Base-by-base conservation (phyloP, 1,140 invertebrate genomes). In the Venustaconcha ellipsiformis region DNA sequence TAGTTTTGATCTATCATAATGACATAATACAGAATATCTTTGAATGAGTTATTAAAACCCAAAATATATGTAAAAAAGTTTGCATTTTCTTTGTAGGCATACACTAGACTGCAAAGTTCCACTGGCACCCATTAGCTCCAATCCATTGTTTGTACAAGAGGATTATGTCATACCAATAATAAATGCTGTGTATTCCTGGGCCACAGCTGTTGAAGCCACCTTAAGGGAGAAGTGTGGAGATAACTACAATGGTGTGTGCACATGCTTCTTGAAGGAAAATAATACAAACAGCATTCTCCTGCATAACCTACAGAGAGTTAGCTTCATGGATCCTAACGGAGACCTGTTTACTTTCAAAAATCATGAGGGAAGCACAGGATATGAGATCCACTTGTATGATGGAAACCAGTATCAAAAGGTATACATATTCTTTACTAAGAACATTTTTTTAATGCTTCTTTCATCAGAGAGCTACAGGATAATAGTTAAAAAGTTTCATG, bases 171-270 rank as follows among this genome's bases (percentile, higher is more conserved):
- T 84, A 14, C 79, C 85, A 13, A 86, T 82, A 13, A 86, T 89
- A 17, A 84, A 88, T 67, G 85, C 86, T 14, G 86, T 89, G 0
- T 88, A 85, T 64, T 76, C 86, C 55, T 76, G 83, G 23, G 82
- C 79, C 14, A 76, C 71, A 18, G 86, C 83, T 15, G 74, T 85
- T 14, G 74, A 88, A 60, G 70, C 65, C 1, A 85, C 85, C 2
- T 73, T 88, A 1, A 79, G 75, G 20, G 78, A 85, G 18, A 78
- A 82, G 63, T 88, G 87, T 81, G 86, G 84, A 0, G 17, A 71
- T 13, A 65, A 80, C 68, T 87, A 87, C 70, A 74, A 69, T 11
- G 70, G 71, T 17, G 62, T 84, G 6, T 88, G 87, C 57, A 56
- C 72, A 1, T 70, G 67, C 2, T 87, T 84, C 67, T 57, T 70